Conservation (phyloP, 92 coral and sea anemone species). For the Scolanthus callimorphus region DNA sequence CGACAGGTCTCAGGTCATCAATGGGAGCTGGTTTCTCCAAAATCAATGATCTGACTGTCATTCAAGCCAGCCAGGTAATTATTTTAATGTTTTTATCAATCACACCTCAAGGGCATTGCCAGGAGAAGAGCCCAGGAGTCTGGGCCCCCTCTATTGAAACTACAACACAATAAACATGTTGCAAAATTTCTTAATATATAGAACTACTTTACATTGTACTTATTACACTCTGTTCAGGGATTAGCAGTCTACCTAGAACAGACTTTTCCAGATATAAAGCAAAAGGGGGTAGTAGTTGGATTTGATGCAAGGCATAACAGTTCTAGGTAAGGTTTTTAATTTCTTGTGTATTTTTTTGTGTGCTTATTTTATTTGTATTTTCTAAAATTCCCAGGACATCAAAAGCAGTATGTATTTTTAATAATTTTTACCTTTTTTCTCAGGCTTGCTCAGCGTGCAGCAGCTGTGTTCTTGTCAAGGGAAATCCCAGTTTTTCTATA, state of each 20-base stretch:
- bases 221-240: slow-evolving; percentile 70
- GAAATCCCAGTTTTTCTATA: slow-evolving; percentile 84
- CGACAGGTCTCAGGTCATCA: slow-evolving; percentile 75
- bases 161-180: too few relatives aligned
- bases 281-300: slow-evolving; percentile 87
- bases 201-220: too few relatives aligned
- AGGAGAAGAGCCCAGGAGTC: too few relatives aligned
- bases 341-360: too few relatives aligned
- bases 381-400: too few relatives aligned
- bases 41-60: slow-evolving; percentile 90
- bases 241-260: slow-evolving; percentile 78
- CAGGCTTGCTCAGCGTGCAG: slow-evolving; percentile 89
- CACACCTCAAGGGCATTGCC: too few relatives aligned
- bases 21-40: slow-evolving; percentile 99
- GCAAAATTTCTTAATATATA: too few relatives aligned
- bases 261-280: slow-evolving; percentile 61
- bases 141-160: too few relatives aligned
- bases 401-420: too few relatives aligned
- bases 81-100: too few relatives aligned
- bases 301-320: slow-evolving; percentile 96
- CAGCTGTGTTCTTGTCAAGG: slow-evolving; percentile 81
- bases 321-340: slow-evolving; percentile 78
- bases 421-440: too few relatives aligned
- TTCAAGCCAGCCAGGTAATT: slow-evolving; percentile 99
- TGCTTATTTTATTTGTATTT: too few relatives aligned